A percentile compares a stretch with the other conserved stretches of the same genome.
Conservation (phyloP, 2,113 vertebrate genomes). For the Takifugu bimaculatus region DNA sequence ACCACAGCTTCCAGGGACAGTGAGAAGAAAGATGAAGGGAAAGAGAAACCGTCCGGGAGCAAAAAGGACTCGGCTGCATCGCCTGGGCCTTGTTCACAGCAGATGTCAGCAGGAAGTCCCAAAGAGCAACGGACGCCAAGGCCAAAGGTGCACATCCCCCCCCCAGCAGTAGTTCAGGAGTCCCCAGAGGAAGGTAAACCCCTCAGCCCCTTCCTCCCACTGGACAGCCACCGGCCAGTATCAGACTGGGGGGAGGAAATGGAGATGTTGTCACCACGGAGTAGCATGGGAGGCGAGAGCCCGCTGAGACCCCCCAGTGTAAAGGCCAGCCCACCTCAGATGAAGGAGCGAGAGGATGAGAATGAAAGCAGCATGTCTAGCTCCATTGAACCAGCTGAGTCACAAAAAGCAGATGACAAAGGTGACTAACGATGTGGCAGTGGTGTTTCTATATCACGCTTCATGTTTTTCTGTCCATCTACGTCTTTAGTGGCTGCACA, state of each 20-base stretch:
- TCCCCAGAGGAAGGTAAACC: slow-evolving; percentile 66
- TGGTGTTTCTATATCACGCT: too few species aligned
- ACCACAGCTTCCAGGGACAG: slow-evolving; percentile 43
- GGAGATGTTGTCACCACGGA: slow-evolving; percentile 81
- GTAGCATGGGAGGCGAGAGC: slow-evolving; percentile 67
- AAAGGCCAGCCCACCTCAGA: slow-evolving; percentile 57
- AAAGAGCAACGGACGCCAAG: slow-evolving; percentile 66
- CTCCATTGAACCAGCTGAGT: slow-evolving; percentile 13
- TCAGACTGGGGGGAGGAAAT: slow-evolving; percentile 90
- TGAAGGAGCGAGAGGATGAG: slow-evolving; percentile 15
- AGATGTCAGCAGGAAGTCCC: slow-evolving; percentile 47
- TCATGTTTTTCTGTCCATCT: too few species aligned
- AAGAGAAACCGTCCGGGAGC: slow-evolving; percentile 40
- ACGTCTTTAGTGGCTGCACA: too few species aligned
- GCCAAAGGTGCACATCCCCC: slow-evolving; percentile 67
- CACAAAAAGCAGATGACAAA: slow-evolving; percentile 20
- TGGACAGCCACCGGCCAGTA: slow-evolving; percentile 75
- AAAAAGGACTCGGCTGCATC: slow-evolving; percentile 20
- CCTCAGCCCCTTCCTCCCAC: slow-evolving; percentile 75
- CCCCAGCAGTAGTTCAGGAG: slow-evolving; percentile 32
- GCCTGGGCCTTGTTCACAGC: background rate
- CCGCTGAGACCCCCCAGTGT: slow-evolving; percentile 53
- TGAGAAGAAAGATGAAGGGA: slow-evolving; percentile 48
- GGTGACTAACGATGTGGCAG: background rate
- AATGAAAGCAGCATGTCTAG: background rate